Evolutionary conservation across 2,797 vertebrate species (phyloP), one percentile per base, ranked within the genome.

Genomic region (Galaxias olidus): DNA sequence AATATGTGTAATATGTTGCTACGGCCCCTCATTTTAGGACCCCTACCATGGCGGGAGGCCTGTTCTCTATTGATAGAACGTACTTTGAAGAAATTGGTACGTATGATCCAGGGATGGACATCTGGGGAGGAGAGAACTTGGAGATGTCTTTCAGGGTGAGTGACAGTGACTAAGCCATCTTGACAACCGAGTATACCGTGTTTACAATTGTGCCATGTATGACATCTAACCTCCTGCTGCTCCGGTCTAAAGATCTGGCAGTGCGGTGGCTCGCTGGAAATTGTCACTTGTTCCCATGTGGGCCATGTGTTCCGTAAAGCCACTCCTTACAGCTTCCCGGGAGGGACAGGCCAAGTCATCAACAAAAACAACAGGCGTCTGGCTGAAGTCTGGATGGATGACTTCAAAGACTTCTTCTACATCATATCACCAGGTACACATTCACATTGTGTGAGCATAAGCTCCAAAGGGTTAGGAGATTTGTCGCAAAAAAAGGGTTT

Each of bases 101-200:
- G 77, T 99, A 99, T 72, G 97, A 99, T 91, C 93, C 97, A 62
- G 97, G 97, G 80, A 99, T 99, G 97, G 97, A 99, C 90, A 98
- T 99, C 87, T 99, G 97, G 97, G 97, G 97, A 72, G 97, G 97
- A 74, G 96, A 98, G 85, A 99, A 99, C 89, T 91, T 98, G 86
- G 97, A 98, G 91, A 97, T 98, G 94, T 99, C 97, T 86, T 99
- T 99, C 86, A 95, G 97, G 91, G 97, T 98, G 90, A 96, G 89
- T 55, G 13, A 17, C 19, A 3, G 75, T 53, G 45, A 19, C 49
- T 48, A 30, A 59, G n/a, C 40, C 43, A 18, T 48, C 17, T 64
- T 41, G 20, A 45, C 45, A 42, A 10, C 55, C 19, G 56, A 63
- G 47, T 53, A 30, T 64, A n/a, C n/a, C n/a, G 56, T 14, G 18